phyloP scores from a whole-genome alignment of 1,140 invertebrate genomes.

The Oreohelix idahoensis region DNA sequence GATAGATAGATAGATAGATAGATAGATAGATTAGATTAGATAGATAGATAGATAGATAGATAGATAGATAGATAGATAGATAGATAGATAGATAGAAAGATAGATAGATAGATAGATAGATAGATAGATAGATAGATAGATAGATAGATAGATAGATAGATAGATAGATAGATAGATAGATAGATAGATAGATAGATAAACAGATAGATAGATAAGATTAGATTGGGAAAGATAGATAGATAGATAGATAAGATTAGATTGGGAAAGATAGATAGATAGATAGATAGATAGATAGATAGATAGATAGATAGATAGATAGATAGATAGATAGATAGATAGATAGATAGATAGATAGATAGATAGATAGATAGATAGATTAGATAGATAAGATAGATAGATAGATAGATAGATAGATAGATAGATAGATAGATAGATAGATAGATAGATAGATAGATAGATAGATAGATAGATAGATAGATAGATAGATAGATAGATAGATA shows the following conservation, averaged over 20 bases:
- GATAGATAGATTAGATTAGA: not conserved
- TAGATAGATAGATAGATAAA: not conserved
- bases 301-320: not conserved
- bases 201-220: not conserved
- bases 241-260: too few species aligned
- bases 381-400: constrained; percentile 6
- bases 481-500: not conserved
- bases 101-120: not conserved
- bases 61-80: not conserved
- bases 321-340: constrained; percentile 1
- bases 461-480: not conserved
- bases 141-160: not conserved
- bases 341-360: not conserved
- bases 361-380: not conserved
- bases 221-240: too few species aligned
- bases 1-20: too few species aligned
- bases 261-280: not conserved
- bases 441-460: constrained; percentile 1
- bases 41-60: not conserved
- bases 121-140: not conserved
- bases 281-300: not conserved
- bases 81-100: not conserved
- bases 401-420: constrained; percentile 2
- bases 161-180: not conserved
- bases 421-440: constrained; percentile 4